A percentile compares a stretch with the other conserved stretches of the same genome.
phyloP scores from a whole-genome alignment of 2,113 vertebrate species.

The Brachyhypopomus occidentalis region DNA sequence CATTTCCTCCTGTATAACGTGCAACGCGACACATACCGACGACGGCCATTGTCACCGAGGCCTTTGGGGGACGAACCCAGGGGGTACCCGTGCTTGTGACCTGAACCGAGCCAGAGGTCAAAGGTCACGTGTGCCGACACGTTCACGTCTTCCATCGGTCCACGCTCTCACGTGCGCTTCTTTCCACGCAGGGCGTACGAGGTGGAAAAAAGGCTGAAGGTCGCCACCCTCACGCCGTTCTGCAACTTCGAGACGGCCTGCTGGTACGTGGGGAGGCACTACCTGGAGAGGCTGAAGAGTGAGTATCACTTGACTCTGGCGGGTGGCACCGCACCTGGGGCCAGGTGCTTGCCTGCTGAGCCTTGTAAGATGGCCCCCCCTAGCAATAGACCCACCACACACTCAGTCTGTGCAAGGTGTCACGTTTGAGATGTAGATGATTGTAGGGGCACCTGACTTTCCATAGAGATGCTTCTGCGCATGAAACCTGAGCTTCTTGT shows the following conservation, averaged over 20 bases:
- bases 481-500: too few species aligned
- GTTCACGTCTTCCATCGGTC: conserved; percentile 46
- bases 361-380: too few species aligned
- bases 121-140: conserved; percentile 30
- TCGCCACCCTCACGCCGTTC: conserved; percentile 91
- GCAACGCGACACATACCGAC: neutral
- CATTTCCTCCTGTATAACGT: neutral
- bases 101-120: neutral
- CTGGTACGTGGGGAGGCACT: conserved; percentile 94
- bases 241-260: conserved; percentile 95
- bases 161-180: conserved; percentile 34
- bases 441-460: too few species aligned
- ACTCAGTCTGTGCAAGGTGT: too few species aligned
- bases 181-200: conserved; percentile 90
- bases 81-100: neutral
- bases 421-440: too few species aligned
- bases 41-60: conserved; percentile 1
- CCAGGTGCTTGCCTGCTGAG: too few species aligned
- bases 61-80: conserved; percentile 3
- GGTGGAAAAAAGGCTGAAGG: conserved; percentile 91
- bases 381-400: too few species aligned
- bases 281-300: conserved; percentile 97
- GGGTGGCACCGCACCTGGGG: too few species aligned
- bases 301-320: conserved; percentile 35
- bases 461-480: too few species aligned